A percentile compares a stretch with the other conserved stretches of the same genome.
phyloP scores from a whole-genome alignment of 35 echinoderm and acorn worm genomes.

The Apostichopus parvimensis region DNA sequence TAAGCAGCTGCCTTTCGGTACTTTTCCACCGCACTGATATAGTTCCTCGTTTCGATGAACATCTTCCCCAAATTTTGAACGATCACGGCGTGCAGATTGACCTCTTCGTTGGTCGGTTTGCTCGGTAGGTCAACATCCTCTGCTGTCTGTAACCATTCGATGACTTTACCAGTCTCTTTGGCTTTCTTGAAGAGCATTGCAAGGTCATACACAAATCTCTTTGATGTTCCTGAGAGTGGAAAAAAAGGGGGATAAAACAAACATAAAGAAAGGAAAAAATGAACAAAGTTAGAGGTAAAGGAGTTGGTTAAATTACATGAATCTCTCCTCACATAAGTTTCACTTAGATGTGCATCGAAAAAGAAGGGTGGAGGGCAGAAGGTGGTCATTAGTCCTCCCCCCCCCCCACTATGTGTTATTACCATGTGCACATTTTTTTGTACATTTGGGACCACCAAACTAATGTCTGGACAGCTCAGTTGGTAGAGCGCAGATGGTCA shows the following conservation, averaged over 20 bases:
- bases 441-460: too few relatives aligned
- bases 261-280: too few relatives aligned
- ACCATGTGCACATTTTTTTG: too few relatives aligned
- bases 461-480: too few relatives aligned
- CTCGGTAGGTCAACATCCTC: neutral
- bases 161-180: neutral
- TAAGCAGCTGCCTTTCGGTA: conserved; percentile 42
- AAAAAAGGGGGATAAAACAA: neutral
- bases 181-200: conserved; percentile 48
- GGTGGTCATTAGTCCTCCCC: too few relatives aligned
- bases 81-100: conserved; percentile 22
- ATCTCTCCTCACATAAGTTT: too few relatives aligned
- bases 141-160: conserved; percentile 31
- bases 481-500: too few relatives aligned
- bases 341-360: too few relatives aligned
- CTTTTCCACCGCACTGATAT: conserved; percentile 22
- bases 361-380: too few relatives aligned
- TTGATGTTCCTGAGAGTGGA: neutral
- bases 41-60: conserved; percentile 25
- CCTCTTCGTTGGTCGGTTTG: conserved; percentile 5
- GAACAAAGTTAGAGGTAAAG: too few relatives aligned
- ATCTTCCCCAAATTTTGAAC: conserved; percentile 30
- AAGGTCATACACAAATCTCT: conserved; percentile 28
- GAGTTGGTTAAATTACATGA: too few relatives aligned
- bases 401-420: too few relatives aligned